Base-by-base conservation (phyloP, 2,113 vertebrate species). In the Hylia prasina region DNA sequence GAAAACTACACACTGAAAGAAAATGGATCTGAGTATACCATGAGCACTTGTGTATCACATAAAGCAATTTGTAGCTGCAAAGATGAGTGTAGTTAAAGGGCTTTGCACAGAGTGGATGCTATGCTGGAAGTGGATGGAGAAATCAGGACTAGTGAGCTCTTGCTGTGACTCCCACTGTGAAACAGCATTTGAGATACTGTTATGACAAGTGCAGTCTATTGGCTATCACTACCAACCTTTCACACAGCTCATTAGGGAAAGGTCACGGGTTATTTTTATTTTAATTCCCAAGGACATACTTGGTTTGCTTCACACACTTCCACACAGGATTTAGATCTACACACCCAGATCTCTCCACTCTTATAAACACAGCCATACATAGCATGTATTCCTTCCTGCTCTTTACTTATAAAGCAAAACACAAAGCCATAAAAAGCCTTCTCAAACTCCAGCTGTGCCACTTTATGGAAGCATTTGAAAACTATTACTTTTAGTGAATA, bases 171-270 rank as follows among this genome's bases (percentile, higher is more conserved):
- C 80, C 95, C 0, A 31, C 86, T 96, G 96, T 64, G 94, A 93
- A 93, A 48, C 22, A 82, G 71, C 58, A 3, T 39, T 45, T 7
- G 9, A 97, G 79, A 97, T 91, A 73, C 87, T 87, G 83, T 95
- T 96, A 93, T 68, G 86, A 91, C 87, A 95, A 96, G 87, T 76
- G 61, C 81, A 85, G 61, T 47, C 69, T 91, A 87, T 60, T 72
- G 94, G 44, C 80, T 91, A 79, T 95, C 93, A 89, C 81, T 79
- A 84, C 28, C 65, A 93, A 96, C 93, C 89, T 94, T 95, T 94
- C 93, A 89, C 81, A 93, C n/a, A 95, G 76, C 76, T 97, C 89
- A 56, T 95, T 95, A 93, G 61, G 87, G 86, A 94, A 95, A 96
- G 95, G 94, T 87, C 96, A 91, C 0, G 2, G 68, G 68, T 93